Conservation (phyloP, 2,888 invertebrate genomes). For the Ctenicera cuprea region DNA sequence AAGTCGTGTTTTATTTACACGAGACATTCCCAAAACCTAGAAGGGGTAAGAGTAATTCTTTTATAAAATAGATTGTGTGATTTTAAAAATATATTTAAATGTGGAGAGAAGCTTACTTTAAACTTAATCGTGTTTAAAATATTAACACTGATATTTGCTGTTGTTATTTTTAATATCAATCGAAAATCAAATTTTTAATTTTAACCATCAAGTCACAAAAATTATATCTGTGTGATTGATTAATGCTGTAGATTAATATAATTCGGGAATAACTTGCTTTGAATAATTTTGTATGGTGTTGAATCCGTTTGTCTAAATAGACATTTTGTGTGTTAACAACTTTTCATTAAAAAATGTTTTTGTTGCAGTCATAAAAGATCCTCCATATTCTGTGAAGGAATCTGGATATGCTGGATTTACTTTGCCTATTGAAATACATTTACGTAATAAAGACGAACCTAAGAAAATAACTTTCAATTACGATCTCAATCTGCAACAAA, state of each 20-base stretch:
- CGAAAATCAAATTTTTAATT: no score
- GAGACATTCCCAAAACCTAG: slow-evolving; percentile 94
- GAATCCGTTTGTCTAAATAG: no score
- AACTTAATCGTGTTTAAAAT: no score
- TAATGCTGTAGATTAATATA: no score
- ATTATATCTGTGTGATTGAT: no score
- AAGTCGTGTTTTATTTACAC: slow-evolving; percentile 93
- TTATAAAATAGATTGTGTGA: neutral
- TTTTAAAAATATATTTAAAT: neutral
- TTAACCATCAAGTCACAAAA: no score
- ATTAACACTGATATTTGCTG: no score
- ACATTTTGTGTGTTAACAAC: no score
- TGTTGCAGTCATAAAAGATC: slow-evolving; percentile 89
- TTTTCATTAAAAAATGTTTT: slow-evolving; percentile 4
- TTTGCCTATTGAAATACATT: slow-evolving; percentile 91
- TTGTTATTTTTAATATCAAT: no score
- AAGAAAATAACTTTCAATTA: slow-evolving; percentile 89
- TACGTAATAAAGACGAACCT: slow-evolving; percentile 93
- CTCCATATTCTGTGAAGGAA: slow-evolving; percentile 92
- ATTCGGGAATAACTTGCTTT: no score
- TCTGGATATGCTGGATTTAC: slow-evolving; percentile 97
- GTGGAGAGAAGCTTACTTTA: no score
- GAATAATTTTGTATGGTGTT: no score
- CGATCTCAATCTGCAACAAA: slow-evolving; percentile 88
- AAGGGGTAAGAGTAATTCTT: slow-evolving; percentile 79